These are phyloP conservation scores for Apoda limacodes DNA, from an alignment of 2,888 invertebrate genomes.

Conservation along the genomic window DNA sequence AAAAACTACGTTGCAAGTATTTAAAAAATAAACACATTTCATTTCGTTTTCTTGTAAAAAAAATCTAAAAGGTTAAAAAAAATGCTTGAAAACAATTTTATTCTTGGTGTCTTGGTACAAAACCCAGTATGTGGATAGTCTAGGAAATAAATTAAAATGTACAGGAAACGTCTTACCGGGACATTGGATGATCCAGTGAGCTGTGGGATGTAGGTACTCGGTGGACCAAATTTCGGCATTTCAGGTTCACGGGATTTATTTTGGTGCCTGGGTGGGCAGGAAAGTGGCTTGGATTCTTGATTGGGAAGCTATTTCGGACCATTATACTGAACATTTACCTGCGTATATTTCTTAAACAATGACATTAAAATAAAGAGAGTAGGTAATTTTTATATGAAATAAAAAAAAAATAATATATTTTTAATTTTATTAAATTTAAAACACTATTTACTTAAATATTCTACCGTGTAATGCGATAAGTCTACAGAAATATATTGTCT, in stretches of 20 bases:
- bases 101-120: too few species aligned
- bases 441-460: slow-evolving; percentile 61
- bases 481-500: slow-evolving; percentile 28
- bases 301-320: slow-evolving; percentile 44
- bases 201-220: slow-evolving; percentile 64
- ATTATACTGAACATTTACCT: slow-evolving; percentile 36
- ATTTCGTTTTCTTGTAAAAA: too few species aligned
- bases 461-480: slow-evolving; percentile 56
- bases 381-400: slow-evolving; percentile 55
- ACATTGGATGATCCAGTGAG: slow-evolving; percentile 62
- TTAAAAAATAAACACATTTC: too few species aligned
- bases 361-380: slow-evolving; percentile 29
- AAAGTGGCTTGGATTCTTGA: slow-evolving; percentile 63
- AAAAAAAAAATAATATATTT: slow-evolving; percentile 62
- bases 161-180: slow-evolving; percentile 67
- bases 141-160: slow-evolving; percentile 57
- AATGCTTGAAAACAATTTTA: too few species aligned
- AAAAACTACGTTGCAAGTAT: too few species aligned
- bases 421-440: too few species aligned
- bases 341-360: slow-evolving; percentile 13
- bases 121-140: slow-evolving; percentile 31
- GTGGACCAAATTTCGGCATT: slow-evolving; percentile 51
- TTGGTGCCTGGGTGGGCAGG: slow-evolving; percentile 58
- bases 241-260: slow-evolving; percentile 60
- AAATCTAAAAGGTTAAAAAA: too few species aligned